Percentiles rank a stretch among this genome's conserved stretches.
These are phyloP conservation scores for Trochalopteron elliotii DNA, from an alignment of 2,113 vertebrate genomes.

Conservation along the genomic window DNA sequence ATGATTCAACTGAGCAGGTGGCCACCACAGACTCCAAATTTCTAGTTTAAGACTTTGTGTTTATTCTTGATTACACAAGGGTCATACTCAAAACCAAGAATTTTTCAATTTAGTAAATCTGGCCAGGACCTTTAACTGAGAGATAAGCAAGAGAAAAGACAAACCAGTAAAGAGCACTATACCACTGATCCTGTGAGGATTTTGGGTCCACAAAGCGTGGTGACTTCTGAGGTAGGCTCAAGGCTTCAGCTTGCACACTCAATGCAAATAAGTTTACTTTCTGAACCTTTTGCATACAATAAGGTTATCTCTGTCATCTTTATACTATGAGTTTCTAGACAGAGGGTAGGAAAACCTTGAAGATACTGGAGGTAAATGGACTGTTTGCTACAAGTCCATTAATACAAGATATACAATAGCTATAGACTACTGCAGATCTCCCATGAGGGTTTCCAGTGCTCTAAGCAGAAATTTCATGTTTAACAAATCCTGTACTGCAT, in stretches of 20 bases:
- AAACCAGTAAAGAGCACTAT: not conserved
- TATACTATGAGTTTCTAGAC: not conserved
- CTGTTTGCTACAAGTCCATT: not conserved
- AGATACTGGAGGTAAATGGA: not conserved
- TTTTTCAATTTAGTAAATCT: not conserved
- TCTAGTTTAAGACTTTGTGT: not conserved
- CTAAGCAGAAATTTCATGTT: not conserved
- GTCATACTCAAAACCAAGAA: not conserved
- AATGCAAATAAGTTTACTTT: not conserved
- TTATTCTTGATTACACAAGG: not conserved
- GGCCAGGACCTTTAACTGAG: not conserved
- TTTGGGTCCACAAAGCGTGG: not conserved
- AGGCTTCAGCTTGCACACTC: not conserved
- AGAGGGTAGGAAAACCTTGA: not conserved
- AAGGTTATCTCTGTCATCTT: not conserved
- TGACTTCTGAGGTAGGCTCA: not conserved
- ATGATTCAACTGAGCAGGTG: not conserved
- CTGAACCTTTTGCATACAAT: not conserved
- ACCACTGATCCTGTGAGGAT: not conserved
- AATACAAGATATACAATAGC: not conserved
- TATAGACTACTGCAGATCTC: not conserved
- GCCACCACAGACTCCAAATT: not conserved
- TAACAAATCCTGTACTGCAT: not conserved
- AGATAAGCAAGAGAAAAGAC: not conserved
- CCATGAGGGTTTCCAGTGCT: not conserved